phyloP scores from a whole-genome alignment of 2,888 invertebrate species.

The Plemyria rubiginata region DNA sequence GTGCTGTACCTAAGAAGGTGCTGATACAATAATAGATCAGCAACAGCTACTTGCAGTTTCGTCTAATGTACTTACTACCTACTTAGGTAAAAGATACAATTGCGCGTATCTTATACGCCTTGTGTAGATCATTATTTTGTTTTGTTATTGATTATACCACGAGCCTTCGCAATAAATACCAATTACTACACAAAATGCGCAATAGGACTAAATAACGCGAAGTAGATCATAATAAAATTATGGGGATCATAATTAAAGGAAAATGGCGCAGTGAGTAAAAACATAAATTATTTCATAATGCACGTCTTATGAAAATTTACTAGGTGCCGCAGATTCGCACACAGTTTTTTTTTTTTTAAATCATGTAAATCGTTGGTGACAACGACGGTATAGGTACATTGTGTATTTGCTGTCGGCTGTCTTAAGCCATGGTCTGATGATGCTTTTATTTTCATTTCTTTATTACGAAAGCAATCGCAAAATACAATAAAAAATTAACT shows the following conservation, averaged over 20 bases:
- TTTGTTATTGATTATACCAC: conserved; percentile 37
- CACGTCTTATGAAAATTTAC: background rate
- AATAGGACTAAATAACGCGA: conserved; percentile 30
- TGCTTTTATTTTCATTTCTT: too few species aligned
- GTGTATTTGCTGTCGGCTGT: too few species aligned
- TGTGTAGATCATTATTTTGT: conserved; percentile 13
- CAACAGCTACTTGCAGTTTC: background rate
- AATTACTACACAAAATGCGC: conserved; percentile 33
- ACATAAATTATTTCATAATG: conserved; percentile 2
- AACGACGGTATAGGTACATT: too few species aligned
- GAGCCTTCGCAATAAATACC: conserved; percentile 22
- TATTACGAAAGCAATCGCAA: too few species aligned
- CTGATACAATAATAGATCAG: conserved; percentile 11
- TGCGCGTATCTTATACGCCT: conserved; percentile 21
- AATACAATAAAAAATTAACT: too few species aligned
- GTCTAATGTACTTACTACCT: too few species aligned
- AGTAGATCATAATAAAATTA: conserved; percentile 27
- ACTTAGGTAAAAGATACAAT: conserved; percentile 20
- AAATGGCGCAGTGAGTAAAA: conserved; percentile 22
- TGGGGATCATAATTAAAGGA: conserved; percentile 18
- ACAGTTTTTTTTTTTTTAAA: too few species aligned
- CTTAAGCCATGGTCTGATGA: too few species aligned
- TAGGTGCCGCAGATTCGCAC: too few species aligned
- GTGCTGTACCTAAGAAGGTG: conserved; percentile 14
- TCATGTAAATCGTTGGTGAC: too few species aligned